These are phyloP conservation scores for Mus spretus DNA, from an alignment of 2,797 vertebrate species.

Conservation along the genomic window DNA sequence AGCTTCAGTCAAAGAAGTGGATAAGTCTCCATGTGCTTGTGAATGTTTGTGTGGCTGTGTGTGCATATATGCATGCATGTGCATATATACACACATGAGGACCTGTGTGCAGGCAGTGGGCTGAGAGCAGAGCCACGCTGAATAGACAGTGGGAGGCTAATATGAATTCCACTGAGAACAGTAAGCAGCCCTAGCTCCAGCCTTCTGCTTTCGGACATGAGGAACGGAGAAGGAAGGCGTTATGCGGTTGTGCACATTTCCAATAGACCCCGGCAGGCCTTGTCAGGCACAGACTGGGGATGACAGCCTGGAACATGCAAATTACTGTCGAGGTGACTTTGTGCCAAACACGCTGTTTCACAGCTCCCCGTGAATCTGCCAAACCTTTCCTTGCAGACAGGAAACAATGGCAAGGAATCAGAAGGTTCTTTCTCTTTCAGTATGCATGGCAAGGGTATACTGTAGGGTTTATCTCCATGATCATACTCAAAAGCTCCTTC, in stretches of 20 bases:
- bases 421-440: not conserved
- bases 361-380: slow-evolving; percentile 81
- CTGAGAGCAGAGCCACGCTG: not conserved
- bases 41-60: not conserved
- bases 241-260: not conserved
- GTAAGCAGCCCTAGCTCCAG: no score
- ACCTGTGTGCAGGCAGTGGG: no score
- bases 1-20: not conserved
- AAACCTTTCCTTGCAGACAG: slow-evolving; percentile 76
- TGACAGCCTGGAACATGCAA: slow-evolving; percentile 82
- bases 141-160: rapidly evolving
- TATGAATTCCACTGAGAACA: rapidly evolving
- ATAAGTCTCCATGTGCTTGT: not conserved
- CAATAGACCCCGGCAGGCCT: slow-evolving; percentile 73
- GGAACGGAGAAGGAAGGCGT: not conserved
- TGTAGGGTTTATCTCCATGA: slow-evolving; percentile 5
- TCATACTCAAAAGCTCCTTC: not conserved
- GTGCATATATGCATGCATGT: not conserved
- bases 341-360: slow-evolving; percentile 82
- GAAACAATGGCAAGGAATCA: slow-evolving; percentile 73
- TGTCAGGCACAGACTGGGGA: slow-evolving; percentile 73
- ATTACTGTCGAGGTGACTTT: slow-evolving; percentile 77
- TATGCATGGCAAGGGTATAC: slow-evolving; percentile 41
- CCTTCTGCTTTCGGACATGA: rapidly evolving
- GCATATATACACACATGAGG: no score